Evolutionary conservation across 2,888 invertebrate species (phyloP).

Genomic region (Chloromyia formosa): DNA sequence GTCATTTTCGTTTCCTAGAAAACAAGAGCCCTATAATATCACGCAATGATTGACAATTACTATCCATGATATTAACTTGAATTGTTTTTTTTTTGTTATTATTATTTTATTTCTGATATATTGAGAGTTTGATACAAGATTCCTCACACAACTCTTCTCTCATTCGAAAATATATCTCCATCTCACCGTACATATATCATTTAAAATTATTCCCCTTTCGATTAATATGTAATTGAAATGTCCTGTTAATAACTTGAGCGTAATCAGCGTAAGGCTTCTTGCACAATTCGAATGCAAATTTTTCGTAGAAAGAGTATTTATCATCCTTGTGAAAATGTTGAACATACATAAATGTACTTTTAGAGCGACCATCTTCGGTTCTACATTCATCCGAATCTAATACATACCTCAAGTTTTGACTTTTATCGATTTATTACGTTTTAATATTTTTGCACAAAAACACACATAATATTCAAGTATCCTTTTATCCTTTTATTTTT

Average conservation of each 20-base stretch:
- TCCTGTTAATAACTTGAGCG: background rate
- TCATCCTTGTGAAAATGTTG: too few species aligned
- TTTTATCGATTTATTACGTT: background rate
- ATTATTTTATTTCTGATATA: background rate
- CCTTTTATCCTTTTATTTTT: background rate
- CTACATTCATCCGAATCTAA: background rate
- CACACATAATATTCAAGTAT: background rate
- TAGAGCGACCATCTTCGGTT: background rate
- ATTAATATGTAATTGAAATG: background rate
- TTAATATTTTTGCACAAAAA: conserved; percentile 4
- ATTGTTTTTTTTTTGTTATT: background rate
- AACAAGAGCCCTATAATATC: conserved; percentile 21
- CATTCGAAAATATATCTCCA: too few species aligned
- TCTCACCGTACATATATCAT: conserved; percentile 27
- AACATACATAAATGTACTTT: too few species aligned
- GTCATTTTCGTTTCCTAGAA: background rate
- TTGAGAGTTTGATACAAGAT: background rate
- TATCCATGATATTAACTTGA: background rate
- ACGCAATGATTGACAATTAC: conserved; percentile 17
- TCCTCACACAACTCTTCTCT: background rate
- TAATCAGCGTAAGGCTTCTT: background rate
- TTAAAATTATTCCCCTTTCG: background rate
- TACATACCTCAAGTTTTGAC: background rate
- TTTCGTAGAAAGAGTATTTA: too few species aligned
- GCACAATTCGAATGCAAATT: conserved; percentile 15